Conservation (phyloP, 2,888 invertebrate species). For the Alloplasta piceator region DNA sequence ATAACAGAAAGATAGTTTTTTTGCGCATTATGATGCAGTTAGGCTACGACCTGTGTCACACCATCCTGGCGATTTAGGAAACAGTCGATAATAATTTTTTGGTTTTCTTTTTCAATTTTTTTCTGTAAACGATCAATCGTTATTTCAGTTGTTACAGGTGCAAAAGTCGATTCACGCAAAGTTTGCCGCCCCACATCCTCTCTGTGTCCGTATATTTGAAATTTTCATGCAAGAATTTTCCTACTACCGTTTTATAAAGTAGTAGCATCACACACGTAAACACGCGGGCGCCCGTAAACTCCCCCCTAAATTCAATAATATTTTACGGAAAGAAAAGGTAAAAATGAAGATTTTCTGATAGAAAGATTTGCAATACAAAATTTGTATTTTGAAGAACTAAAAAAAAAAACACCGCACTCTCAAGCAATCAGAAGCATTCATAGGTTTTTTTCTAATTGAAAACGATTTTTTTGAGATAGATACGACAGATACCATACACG, state of each 20-base stretch:
- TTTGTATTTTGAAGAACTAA: not conserved
- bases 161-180: constrained; percentile 20
- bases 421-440: constrained; percentile 51
- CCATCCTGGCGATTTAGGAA: no score
- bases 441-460: constrained; percentile 22
- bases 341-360: constrained; percentile 5
- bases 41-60: no score
- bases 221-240: constrained; percentile 56
- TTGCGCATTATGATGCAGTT: no score
- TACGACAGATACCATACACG: constrained; percentile 6
- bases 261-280: not conserved
- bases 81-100: no score
- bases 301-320: constrained; percentile 1
- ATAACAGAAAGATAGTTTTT: no score
- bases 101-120: no score
- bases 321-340: constrained; percentile 16
- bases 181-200: constrained; percentile 40
- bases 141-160: no score
- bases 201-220: constrained; percentile 46
- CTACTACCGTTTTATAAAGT: constrained; percentile 23
- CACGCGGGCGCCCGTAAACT: constrained; percentile 14
- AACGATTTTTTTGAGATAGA: not conserved
- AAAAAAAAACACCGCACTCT: constrained; percentile 50
- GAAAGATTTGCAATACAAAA: constrained; percentile 8
- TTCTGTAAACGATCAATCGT: no score